Evolutionary conservation across 2,888 invertebrate species (phyloP).

Genomic region (Apamea epomidion): DNA sequence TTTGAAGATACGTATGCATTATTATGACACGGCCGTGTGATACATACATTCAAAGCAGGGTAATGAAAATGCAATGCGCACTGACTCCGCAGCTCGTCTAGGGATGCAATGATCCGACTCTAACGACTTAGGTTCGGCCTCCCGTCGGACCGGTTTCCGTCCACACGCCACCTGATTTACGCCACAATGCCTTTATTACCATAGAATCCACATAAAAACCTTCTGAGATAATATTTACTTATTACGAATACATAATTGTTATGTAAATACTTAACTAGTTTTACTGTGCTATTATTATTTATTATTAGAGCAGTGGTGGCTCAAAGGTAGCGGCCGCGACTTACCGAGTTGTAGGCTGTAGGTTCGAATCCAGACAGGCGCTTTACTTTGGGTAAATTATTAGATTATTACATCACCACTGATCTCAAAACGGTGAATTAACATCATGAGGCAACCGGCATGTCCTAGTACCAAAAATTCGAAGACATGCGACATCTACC

Average conservation of each 20-base stretch:
- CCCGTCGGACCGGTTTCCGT: constrained; percentile 53
- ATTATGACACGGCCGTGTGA: background rate
- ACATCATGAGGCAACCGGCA: background rate
- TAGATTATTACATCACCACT: background rate
- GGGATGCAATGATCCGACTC: constrained; percentile 41
- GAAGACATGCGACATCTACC: background rate
- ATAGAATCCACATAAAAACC: constrained; percentile 32
- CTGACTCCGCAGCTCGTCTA: constrained; percentile 25
- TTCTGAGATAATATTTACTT: constrained; percentile 20
- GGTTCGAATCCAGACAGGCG: no score
- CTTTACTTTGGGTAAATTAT: background rate
- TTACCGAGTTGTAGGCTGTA: no score
- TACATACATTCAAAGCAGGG: background rate
- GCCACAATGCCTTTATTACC: constrained; percentile 45
- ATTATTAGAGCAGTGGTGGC: background rate
- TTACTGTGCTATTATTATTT: background rate
- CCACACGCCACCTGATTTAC: constrained; percentile 36
- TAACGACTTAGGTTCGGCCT: constrained; percentile 32
- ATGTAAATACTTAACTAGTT: constrained; percentile 11
- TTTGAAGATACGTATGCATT: background rate
- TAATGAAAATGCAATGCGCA: constrained; percentile 30
- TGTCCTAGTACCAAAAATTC: background rate
- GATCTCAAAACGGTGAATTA: background rate
- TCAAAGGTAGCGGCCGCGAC: no score
- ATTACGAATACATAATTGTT: constrained; percentile 14